A percentile compares a stretch with the other conserved stretches of the same genome.
These are phyloP conservation scores for Ditula angustiorana DNA, from an alignment of 2,888 invertebrate genomes.

Conservation along the genomic window DNA sequence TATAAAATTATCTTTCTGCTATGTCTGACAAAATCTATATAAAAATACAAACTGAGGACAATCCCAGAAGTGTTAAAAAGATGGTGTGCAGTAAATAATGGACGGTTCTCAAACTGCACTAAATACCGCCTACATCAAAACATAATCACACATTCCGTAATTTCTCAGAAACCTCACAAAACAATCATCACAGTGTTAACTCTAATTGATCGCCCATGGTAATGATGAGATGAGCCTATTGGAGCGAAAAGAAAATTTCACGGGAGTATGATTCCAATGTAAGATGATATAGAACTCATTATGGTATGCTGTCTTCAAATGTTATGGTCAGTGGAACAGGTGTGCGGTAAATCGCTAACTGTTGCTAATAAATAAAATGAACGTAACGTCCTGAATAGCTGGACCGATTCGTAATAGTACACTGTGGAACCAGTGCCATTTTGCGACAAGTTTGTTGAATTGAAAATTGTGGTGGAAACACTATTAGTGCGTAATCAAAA, in stretches of 20 bases:
- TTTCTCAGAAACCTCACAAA: constrained; percentile 48
- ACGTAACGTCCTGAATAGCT: constrained; percentile 51
- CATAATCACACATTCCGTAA: constrained; percentile 50
- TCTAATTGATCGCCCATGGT: constrained; percentile 58
- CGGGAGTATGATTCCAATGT: constrained; percentile 44
- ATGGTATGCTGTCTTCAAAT: constrained; percentile 32
- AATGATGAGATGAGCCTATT: constrained; percentile 54
- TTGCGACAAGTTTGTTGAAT: constrained; percentile 18
- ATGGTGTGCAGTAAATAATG: constrained; percentile 30
- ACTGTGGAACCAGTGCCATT: constrained; percentile 25
- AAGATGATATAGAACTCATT: constrained; percentile 43
- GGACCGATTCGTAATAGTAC: constrained; percentile 20
- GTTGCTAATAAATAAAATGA: constrained; percentile 58
- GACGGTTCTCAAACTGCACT: constrained; percentile 44
- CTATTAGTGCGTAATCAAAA: constrained; percentile 15
- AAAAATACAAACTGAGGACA: background rate
- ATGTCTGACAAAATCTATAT: background rate
- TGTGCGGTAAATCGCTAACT: constrained; percentile 66
- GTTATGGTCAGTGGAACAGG: constrained; percentile 60
- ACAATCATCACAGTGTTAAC: constrained; percentile 51
- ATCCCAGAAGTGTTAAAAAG: background rate
- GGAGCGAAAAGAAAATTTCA: constrained; percentile 47
- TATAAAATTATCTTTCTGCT: no score
- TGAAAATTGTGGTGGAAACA: constrained; percentile 8
- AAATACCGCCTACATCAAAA: constrained; percentile 48